These are phyloP conservation scores for Daboia siamensis DNA, from an alignment of 2,113 vertebrate species.

Conservation along the genomic window DNA sequence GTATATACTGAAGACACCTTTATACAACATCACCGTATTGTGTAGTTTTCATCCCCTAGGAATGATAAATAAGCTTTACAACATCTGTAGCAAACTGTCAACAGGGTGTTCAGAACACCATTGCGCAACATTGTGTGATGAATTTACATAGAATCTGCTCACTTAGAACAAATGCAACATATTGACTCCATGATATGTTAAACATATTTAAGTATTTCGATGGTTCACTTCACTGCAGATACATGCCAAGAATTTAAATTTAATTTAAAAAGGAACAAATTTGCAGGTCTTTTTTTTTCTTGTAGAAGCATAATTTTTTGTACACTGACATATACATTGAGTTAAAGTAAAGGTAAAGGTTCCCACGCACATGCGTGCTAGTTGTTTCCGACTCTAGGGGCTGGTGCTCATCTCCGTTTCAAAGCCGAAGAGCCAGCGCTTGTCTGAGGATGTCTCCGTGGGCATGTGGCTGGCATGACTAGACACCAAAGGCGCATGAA, in stretches of 20 bases:
- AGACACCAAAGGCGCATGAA: too few species aligned
- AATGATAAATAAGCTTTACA: neutral
- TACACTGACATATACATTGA: neutral
- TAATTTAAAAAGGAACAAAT: neutral
- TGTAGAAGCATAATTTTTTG: neutral
- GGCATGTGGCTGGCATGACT: too few species aligned
- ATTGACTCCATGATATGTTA: neutral
- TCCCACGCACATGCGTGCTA: too few species aligned
- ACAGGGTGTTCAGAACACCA: neutral
- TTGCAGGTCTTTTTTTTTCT: neutral
- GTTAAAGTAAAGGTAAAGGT: too few species aligned
- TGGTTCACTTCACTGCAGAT: neutral
- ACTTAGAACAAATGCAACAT: constrained; percentile 1
- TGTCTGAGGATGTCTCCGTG: too few species aligned
- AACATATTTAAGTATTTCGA: neutral
- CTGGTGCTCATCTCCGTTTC: too few species aligned
- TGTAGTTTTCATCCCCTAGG: neutral
- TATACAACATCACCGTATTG: neutral
- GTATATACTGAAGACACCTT: neutral
- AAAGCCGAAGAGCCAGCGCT: too few species aligned
- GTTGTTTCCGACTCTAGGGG: too few species aligned
- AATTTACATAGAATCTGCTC: neutral
- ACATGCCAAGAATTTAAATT: neutral
- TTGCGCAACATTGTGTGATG: neutral
- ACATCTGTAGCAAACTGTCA: neutral